Percentiles rank a stretch among this genome's conserved stretches.
Conservation (phyloP, 2,888 invertebrate genomes). For the Ormyrus rosae region DNA sequence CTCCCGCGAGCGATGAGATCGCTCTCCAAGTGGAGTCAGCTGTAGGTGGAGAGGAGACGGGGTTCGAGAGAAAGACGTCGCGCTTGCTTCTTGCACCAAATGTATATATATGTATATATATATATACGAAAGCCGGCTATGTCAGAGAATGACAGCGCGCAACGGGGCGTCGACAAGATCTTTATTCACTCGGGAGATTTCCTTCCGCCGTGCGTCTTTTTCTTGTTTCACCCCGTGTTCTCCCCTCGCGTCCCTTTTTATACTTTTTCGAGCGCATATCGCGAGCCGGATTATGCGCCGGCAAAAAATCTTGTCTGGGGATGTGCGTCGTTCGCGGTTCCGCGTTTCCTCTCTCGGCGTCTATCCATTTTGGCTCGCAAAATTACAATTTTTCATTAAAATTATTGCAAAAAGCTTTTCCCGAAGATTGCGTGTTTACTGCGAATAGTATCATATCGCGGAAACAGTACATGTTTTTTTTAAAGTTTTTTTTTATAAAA, state of each 20-base stretch:
- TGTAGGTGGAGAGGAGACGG: background rate
- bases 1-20: background rate
- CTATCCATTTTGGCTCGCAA: no score
- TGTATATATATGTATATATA: background rate
- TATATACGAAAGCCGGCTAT: constrained; percentile 16
- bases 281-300: constrained; percentile 6
- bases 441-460: no score
- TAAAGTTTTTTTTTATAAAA: background rate
- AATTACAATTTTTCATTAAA: no score
- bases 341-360: no score
- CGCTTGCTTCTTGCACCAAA: constrained; percentile 5
- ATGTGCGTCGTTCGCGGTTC: background rate
- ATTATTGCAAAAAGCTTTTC: no score
- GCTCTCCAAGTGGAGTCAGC: background rate
- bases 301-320: constrained; percentile 18
- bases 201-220: constrained; percentile 39
- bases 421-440: no score
- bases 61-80: constrained; percentile 27
- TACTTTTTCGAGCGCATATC: constrained; percentile 20
- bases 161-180: constrained; percentile 47
- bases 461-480: no score
- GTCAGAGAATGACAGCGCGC: constrained; percentile 44
- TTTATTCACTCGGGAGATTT: constrained; percentile 49
- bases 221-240: constrained; percentile 31
- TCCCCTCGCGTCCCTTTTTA: constrained; percentile 5